Evolutionary conservation across 2,888 invertebrate species (phyloP).

Genomic region (Stenotaenia linearis): DNA sequence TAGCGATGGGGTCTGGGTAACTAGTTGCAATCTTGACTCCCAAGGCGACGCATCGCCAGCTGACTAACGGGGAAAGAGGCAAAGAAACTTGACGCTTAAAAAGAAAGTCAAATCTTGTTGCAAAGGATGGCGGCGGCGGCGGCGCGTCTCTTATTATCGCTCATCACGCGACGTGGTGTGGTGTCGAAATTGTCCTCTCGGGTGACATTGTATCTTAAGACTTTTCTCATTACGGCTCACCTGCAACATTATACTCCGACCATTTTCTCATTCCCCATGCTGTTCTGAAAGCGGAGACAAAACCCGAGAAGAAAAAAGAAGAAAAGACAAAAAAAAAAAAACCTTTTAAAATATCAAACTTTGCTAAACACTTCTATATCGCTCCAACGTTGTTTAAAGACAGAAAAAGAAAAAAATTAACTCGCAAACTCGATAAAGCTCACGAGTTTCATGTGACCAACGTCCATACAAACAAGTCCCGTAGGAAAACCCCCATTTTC

Average conservation of each 20-base stretch:
- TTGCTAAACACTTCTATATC: not conserved
- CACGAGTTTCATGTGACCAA: not conserved
- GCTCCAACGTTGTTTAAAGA: not conserved
- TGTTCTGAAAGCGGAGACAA: not conserved
- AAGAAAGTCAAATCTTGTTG: conserved; percentile 13
- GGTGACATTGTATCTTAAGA: conserved; percentile 19
- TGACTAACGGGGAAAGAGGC: not conserved
- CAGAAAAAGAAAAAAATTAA: not conserved
- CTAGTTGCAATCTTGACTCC: conserved; percentile 11
- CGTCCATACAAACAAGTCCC: not conserved
- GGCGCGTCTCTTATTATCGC: conserved; percentile 14
- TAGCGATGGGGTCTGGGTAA: not conserved
- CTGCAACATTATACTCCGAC: conserved; percentile 14
- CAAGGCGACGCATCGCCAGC: not conserved
- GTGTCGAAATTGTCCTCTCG: conserved; percentile 19
- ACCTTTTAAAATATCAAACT: not conserved
- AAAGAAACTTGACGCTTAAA: conserved; percentile 17
- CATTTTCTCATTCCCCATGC: not conserved
- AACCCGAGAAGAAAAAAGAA: not conserved
- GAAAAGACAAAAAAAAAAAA: not conserved
- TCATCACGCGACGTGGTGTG: conserved; percentile 8
- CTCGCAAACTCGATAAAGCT: not conserved
- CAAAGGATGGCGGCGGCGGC: conserved; percentile 17
- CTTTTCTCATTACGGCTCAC: conserved; percentile 14
- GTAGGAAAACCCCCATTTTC: not conserved